A percentile compares a stretch with the other conserved stretches of the same genome.
Evolutionary conservation across 2,113 vertebrate species (phyloP).

Genomic region (Fregetta grallaria): DNA sequence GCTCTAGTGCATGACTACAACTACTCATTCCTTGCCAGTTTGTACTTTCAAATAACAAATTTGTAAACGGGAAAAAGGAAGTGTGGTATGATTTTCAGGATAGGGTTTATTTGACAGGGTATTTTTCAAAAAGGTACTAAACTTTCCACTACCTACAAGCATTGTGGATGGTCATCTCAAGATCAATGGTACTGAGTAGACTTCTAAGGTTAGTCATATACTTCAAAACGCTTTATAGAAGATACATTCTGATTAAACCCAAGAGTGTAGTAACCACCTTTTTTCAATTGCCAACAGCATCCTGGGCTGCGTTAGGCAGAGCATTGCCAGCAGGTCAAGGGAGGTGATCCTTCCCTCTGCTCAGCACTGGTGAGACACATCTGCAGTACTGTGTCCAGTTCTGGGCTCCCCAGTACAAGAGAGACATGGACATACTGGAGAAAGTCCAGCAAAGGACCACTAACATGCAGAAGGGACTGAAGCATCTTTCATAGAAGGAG

Average conservation of each 20-base stretch:
- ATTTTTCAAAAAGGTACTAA: not conserved
- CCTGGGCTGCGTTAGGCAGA: not conserved
- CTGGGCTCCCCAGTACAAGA: too few species aligned
- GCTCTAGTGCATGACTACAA: not conserved
- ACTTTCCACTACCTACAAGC: not conserved
- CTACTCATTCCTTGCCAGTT: not conserved
- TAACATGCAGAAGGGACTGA: not conserved
- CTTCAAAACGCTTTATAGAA: not conserved
- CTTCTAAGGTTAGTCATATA: not conserved
- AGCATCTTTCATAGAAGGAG: not conserved
- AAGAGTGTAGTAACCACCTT: not conserved
- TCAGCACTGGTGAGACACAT: too few species aligned
- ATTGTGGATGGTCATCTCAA: not conserved
- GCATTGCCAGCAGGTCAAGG: not conserved
- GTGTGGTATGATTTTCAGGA: not conserved
- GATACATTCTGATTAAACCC: not conserved
- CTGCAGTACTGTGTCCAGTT: not conserved
- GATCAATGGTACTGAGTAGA: accelerated
- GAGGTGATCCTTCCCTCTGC: not conserved
- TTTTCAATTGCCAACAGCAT: not conserved
- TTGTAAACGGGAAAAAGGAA: not conserved
- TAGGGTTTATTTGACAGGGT: not conserved
- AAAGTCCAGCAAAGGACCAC: not conserved
- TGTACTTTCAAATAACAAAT: not conserved
- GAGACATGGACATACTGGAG: too few species aligned